Conservation (phyloP, 2,888 invertebrate species). For the Hyles lineata region DNA sequence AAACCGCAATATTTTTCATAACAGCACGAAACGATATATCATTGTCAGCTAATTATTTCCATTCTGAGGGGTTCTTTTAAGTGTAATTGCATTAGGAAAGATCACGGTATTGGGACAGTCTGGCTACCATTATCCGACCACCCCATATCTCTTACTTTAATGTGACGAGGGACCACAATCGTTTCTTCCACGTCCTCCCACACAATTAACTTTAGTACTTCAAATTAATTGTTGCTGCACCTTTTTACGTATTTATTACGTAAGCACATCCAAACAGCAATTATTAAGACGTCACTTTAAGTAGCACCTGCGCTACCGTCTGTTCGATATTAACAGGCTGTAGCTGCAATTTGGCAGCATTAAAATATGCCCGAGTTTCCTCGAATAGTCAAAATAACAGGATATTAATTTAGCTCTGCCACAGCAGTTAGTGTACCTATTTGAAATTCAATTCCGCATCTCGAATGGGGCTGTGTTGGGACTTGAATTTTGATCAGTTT, state of each 20-base stretch:
- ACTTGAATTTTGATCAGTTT: conserved; percentile 52
- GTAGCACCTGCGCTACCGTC: conserved; percentile 38
- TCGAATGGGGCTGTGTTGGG: conserved; percentile 48
- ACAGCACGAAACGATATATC: not conserved
- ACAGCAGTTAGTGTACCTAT: conserved; percentile 47
- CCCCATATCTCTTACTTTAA: conserved; percentile 23
- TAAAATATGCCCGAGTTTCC: conserved; percentile 39
- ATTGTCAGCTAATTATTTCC: conserved; percentile 13
- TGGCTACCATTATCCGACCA: not conserved
- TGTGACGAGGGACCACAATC: conserved; percentile 18
- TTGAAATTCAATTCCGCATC: conserved; percentile 59
- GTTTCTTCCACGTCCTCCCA: not conserved
- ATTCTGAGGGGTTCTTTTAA: not conserved
- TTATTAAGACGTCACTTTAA: conserved; percentile 34
- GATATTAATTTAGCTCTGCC: conserved; percentile 50
- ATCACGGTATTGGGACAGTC: not conserved
- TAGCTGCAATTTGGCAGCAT: conserved; percentile 38
- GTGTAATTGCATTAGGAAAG: conserved; percentile 7
- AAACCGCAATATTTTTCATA: not conserved
- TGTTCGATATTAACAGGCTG: conserved; percentile 40
- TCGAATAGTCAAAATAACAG: conserved; percentile 42
- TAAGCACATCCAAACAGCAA: conserved; percentile 1
- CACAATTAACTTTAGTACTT: not conserved
- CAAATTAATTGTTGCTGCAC: not conserved
- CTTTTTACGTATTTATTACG: not conserved